Conservation (phyloP, 2,113 vertebrate species). For the Aplodontia rufa region DNA sequence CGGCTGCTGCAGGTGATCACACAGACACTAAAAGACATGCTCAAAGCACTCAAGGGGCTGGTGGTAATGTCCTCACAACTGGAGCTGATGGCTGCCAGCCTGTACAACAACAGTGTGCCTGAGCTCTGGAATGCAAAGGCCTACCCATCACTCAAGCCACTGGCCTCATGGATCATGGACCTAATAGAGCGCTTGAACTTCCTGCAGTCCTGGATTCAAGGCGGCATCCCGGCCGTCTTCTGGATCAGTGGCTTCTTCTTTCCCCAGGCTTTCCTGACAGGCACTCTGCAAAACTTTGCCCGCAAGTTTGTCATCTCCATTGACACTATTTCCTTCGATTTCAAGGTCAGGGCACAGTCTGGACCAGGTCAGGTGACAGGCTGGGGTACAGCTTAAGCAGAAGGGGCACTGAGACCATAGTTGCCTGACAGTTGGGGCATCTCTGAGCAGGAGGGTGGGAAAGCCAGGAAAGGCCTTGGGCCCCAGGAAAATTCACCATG, state of each 20-base stretch:
- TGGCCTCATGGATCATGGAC: slow-evolving; percentile 93
- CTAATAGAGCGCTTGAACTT: slow-evolving; percentile 90
- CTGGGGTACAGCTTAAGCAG: background rate
- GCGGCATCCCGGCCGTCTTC: slow-evolving; percentile 90
- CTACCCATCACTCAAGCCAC: slow-evolving; percentile 92
- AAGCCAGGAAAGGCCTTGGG: background rate
- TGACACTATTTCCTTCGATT: slow-evolving; percentile 91
- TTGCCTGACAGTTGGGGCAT: background rate
- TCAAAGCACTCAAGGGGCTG: slow-evolving; percentile 93
- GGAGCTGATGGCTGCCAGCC: slow-evolving; percentile 92
- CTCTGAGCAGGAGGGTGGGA: background rate
- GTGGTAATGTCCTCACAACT: slow-evolving; percentile 94
- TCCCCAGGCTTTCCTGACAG: slow-evolving; percentile 94
- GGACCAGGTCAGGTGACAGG: background rate
- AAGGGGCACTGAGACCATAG: background rate
- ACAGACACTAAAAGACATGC: slow-evolving; percentile 87
- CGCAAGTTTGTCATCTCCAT: slow-evolving; percentile 89
- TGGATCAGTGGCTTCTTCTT: slow-evolving; percentile 97
- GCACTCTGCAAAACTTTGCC: slow-evolving; percentile 93
- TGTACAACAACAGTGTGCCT: slow-evolving; percentile 92
- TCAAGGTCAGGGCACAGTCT: slow-evolving; percentile 84
- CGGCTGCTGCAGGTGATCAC: slow-evolving; percentile 88
- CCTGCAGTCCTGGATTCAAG: slow-evolving; percentile 88
- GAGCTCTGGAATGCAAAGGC: slow-evolving; percentile 93
- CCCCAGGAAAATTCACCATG: background rate